phyloP scores from a whole-genome alignment of 2,797 vertebrate genomes.

The Synanceia verrucosa region DNA sequence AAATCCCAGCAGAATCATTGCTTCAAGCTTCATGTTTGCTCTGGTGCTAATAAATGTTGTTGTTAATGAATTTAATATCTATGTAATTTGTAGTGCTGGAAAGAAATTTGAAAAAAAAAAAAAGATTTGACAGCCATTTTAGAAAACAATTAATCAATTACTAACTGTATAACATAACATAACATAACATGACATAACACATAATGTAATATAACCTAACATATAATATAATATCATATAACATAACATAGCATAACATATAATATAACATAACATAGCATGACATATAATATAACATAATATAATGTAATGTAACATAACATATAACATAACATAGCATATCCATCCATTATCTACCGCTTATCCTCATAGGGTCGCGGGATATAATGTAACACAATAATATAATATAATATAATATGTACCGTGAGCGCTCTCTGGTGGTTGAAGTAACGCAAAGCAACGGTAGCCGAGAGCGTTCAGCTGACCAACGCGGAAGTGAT shows the following conservation, averaged over 20 bases:
- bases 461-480: conserved; percentile 51
- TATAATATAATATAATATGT: not conserved
- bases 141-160: too few relatives aligned
- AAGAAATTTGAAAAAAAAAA: not conserved
- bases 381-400: not conserved
- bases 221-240: not conserved
- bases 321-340: not conserved
- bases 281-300: not conserved
- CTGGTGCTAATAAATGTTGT: not conserved
- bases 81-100: too few relatives aligned
- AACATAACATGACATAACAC: not conserved
- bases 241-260: fast-evolving
- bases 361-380: too few relatives aligned
- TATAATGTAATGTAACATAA: not conserved
- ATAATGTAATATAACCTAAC: fast-evolving
- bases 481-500: conserved; percentile 79
- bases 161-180: not conserved
- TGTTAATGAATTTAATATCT: not conserved
- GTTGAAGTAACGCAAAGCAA: not conserved
- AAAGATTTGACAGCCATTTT: not conserved
- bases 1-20: not conserved
- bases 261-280: fast-evolving
- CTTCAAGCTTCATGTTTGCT: not conserved
- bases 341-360: too few relatives aligned
- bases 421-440: conserved; percentile 67